Evolutionary conservation across 2,797 vertebrate genomes (phyloP), one percentile per base, ranked within the genome.

Genomic region (Apogon hyalosoma): DNA sequence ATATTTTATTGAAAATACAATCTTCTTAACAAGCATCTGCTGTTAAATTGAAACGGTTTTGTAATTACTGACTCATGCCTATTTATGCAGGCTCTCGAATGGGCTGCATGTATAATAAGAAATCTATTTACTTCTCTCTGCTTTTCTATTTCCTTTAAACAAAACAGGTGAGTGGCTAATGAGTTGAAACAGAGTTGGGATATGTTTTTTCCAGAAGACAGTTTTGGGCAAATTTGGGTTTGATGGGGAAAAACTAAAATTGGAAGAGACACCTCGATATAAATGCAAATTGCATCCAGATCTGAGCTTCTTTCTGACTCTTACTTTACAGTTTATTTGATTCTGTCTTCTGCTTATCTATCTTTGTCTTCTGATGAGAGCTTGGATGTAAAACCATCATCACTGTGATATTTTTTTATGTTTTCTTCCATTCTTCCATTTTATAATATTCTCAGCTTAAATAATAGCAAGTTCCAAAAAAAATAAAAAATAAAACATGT

Each of bases 11-110:
- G 0, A 12, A 21, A 31, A 36, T 12, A 51, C 3, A n/a, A 18
- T 10, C 0, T 6, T 2, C 24, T 31, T 28, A 11, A 36, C 9
- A 33, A 53, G 50, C 18, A 43, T 41, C 40, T 69, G 47, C n/a
- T 19, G 11, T 59, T 54, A 75, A 71, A 79, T 59, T 49, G 42
- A 31, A n/a, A 52, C 24, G 24, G 38, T 42, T 38, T 64, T 24
- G n/a, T 56, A 68, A 74, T 60, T 46, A 63, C 67, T 75, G 60
- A 60, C 59, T 75, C 73, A 39, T 69, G 13, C 33, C 36, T 60
- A 28, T 61, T 77, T 53, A 50, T 41, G 46, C 16, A 28, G 24
- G 42, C 24, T 54, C 41, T 50, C 59, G n/a, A 79, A 52, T 5
- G n/a, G 7, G 14, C 38, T 13, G 46, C 3, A 4, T 7, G 45